Conservation (phyloP, 2,113 vertebrate species). For the Anoplopoma fimbria region DNA sequence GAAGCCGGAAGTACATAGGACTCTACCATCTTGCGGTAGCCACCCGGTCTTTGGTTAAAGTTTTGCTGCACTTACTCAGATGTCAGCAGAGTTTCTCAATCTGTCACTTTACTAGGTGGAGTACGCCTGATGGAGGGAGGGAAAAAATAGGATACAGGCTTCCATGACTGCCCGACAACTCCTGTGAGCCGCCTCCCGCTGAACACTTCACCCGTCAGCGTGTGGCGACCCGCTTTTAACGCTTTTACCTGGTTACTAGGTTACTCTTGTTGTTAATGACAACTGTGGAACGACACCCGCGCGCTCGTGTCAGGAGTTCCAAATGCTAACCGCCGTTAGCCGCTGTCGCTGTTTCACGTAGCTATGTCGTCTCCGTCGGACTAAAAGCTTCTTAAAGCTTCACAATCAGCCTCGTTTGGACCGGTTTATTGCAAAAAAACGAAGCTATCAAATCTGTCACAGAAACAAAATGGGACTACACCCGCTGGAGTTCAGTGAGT, state of each 20-base stretch:
- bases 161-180: slow-evolving; percentile 25
- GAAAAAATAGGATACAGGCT: slow-evolving; percentile 12
- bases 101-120: slow-evolving; percentile 73
- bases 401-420: slow-evolving; percentile 2
- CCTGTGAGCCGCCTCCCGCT: slow-evolving; percentile 3
- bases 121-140: slow-evolving; percentile 31
- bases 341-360: slow-evolving; percentile 23
- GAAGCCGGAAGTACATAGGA: slow-evolving; percentile 4
- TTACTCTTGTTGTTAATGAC: slow-evolving; percentile 32
- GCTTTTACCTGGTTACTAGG: slow-evolving; percentile 22
- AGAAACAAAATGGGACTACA: slow-evolving; percentile 95
- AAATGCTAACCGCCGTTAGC: slow-evolving; percentile 72
- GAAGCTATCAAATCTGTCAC: slow-evolving; percentile 29
- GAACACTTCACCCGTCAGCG: background rate
- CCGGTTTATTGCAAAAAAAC: slow-evolving; percentile 5
- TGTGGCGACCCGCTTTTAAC: background rate
- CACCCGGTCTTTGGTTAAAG: slow-evolving; percentile 35
- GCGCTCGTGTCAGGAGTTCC: slow-evolving; percentile 48
- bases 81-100: slow-evolving; percentile 80
- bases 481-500: slow-evolving; percentile 97
- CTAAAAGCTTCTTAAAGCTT: background rate
- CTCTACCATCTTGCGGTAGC: fast-evolving
- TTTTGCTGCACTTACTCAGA: slow-evolving; percentile 69
- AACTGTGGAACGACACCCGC: slow-evolving; percentile 60
- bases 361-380: slow-evolving; percentile 54